phyloP scores from a whole-genome alignment of 2,113 vertebrate genomes.

The Lasiurus borealis region DNA sequence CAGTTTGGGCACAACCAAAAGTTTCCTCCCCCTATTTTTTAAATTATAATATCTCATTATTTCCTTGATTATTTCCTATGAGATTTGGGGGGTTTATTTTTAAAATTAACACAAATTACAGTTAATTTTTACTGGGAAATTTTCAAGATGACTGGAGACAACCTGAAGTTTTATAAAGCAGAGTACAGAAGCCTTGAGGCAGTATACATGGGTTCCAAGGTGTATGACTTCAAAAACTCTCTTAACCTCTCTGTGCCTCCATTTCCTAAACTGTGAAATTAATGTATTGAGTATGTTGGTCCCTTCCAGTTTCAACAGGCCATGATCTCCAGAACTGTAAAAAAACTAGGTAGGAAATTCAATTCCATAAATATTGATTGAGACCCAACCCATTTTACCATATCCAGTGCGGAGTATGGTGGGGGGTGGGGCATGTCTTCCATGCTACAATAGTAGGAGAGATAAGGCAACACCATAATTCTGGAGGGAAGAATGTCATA shows the following conservation, averaged over 20 bases:
- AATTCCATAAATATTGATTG: constrained; percentile 32
- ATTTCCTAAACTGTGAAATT: constrained; percentile 34
- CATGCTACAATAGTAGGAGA: neutral
- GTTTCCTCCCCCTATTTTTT: constrained; percentile 15
- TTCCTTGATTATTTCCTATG: constrained; percentile 59
- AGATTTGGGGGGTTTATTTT: constrained; percentile 36
- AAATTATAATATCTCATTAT: constrained; percentile 26
- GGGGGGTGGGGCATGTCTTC: neutral
- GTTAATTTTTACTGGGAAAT: constrained; percentile 62
- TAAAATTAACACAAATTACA: constrained; percentile 60
- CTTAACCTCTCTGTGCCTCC: neutral
- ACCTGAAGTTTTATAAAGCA: constrained; percentile 39
- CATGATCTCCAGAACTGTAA: neutral
- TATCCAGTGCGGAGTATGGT: neutral
- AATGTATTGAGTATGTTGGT: constrained; percentile 16
- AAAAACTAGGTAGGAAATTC: constrained; percentile 41
- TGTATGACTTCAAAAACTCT: constrained; percentile 11
- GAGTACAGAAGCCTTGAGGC: neutral
- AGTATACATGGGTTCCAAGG: neutral
- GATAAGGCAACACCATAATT: constrained; percentile 12
- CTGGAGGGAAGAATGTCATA: constrained; percentile 50
- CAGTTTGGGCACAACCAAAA: constrained; percentile 1
- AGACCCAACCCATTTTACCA: neutral
- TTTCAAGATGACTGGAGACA: constrained; percentile 56
- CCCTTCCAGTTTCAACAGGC: constrained; percentile 1